Base-by-base conservation (phyloP, 2,888 invertebrate genomes). In the Caenorhabditis plicata region DNA sequence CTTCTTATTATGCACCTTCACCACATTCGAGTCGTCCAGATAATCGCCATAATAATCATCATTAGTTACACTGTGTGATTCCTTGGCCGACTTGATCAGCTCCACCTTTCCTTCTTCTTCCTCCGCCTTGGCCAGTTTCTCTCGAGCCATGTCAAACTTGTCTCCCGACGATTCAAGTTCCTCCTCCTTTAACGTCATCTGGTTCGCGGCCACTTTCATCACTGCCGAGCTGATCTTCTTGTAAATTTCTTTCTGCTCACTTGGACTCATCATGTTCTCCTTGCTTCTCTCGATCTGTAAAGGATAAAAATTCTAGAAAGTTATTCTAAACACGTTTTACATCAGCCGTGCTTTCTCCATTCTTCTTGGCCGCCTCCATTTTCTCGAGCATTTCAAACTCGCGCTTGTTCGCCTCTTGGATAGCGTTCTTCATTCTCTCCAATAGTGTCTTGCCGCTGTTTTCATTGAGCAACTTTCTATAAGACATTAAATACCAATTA, bases 11-110 rank as follows among this genome's bases (percentile, higher is more conserved):
- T 47, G 48, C 46, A 60, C 38, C 48, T 60, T 60, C 35, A 53
- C 49, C 47, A 58, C 60, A 60, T 60, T 49, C 41, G 49, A 54
- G 43, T 54, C 54, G 49, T 60, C 60, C 50, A 60, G 54, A 60
- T 53, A 54, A 54, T 54, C 54, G 29, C 58, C 58, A 49, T 54
- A 60, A 50, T 60, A 53, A 60, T 60, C 60, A 46, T 53, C 60
- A 47, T 60, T 46, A 32, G 45, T 50, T 43, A 54, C 50, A n/a
- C 27, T 26, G 27, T 27, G 39, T 22, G 36, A 41, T 39, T 58
- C 57, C 11, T 27, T 33, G 2, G 58, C 38, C 19, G 58, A 60
- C 26, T 53, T 53, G 32, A 60, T 31, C 26, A 60, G 35, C 46
- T 60, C 58, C 13, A 60, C 17, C 22, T 33, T 53, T 4, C 53